Base-by-base conservation (phyloP, 92 coral and sea anemone species). In the Epizoanthus stellaris region DNA sequence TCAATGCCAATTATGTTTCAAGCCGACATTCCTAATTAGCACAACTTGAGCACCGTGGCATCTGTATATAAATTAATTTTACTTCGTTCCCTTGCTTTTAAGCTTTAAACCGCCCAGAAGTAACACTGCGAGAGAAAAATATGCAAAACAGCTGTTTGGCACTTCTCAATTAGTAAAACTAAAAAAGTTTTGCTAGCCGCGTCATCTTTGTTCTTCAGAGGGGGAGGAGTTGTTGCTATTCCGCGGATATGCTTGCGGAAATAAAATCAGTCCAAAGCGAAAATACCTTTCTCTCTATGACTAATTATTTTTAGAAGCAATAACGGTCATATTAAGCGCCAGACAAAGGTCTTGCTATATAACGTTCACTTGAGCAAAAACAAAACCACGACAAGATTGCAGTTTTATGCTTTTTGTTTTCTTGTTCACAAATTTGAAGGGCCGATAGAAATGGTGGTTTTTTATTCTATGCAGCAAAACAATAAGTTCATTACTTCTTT, bases 171-270 rank as follows among this genome's bases (percentile, higher is more conserved):
- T 79, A 79, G 73, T 45, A 20, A 58, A 67, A 39, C 65, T 63
- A 23, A 79, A 43, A 23, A 56, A 36, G 47, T 42, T 79, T 62
- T 79, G 57, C 83, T 43, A 63, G 83, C 49, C 83, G 83, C 83
- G 14, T 19, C 10, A 57, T 79, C 83, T 79, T 79, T 79, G 83
- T 79, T 64, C 83, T 79, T 62, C 21, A 11, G 56, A 62, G 19
- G 72, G 61, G 83, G 83, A 79, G 83, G 83, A 47, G 83, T 42
- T 5, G 60, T 42, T 10, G 54, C 72, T 43, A 6, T 15, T 42
- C 71, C 72, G 83, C 71, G 83, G 57, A 62, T 79, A 62, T 79
- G 83, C 83, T 79, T 79, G 83, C 83, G 83, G 83, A 79, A 79
- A 79, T 79, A 42, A 77, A 52, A 63, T 17, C 40, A 58, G n/a